Conservation (phyloP, 1,140 invertebrate genomes). For the Sarcophaga bullata region DNA sequence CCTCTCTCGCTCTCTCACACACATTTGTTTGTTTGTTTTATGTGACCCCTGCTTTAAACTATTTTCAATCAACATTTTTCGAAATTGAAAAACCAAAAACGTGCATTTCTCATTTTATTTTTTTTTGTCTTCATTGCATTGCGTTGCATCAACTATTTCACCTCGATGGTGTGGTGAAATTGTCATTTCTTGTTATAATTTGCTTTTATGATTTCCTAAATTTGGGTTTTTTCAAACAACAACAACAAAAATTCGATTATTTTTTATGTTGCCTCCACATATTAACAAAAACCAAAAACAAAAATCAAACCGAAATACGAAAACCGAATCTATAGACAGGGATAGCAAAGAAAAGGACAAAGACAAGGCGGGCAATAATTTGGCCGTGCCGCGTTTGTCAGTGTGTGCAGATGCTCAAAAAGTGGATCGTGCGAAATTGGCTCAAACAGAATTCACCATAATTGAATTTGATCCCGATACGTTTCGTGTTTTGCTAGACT, state of each 20-base stretch:
- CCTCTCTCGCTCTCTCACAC: conserved; percentile 11
- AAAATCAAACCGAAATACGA: too few relatives aligned
- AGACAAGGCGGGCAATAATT: conserved; percentile 75
- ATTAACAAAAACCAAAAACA: background rate
- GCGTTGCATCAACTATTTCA: background rate
- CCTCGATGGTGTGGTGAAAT: conserved; percentile 3
- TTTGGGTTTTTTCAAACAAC: conserved; percentile 16
- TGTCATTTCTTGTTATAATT: conserved; percentile 1
- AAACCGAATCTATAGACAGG: conserved; percentile 70
- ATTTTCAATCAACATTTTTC: background rate
- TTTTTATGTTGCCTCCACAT: conserved; percentile 15
- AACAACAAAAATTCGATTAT: background rate
- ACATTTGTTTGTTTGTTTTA: conserved; percentile 32
- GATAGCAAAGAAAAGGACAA: conserved; percentile 84
- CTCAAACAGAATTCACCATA: conserved; percentile 94
- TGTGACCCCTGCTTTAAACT: background rate
- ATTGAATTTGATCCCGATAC: conserved; percentile 96
- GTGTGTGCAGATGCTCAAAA: conserved; percentile 94
- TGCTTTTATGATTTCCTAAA: background rate
- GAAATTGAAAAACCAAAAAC: conserved; percentile 32
- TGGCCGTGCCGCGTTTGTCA: conserved; percentile 86
- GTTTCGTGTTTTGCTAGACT: conserved; percentile 89
- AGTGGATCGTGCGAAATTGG: conserved; percentile 89
- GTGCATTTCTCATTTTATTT: conserved; percentile 25
- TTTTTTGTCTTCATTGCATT: background rate